A percentile compares a stretch with the other conserved stretches of the same genome.
phyloP scores from a whole-genome alignment of 2,113 vertebrate genomes.

The Pionites leucogaster region DNA sequence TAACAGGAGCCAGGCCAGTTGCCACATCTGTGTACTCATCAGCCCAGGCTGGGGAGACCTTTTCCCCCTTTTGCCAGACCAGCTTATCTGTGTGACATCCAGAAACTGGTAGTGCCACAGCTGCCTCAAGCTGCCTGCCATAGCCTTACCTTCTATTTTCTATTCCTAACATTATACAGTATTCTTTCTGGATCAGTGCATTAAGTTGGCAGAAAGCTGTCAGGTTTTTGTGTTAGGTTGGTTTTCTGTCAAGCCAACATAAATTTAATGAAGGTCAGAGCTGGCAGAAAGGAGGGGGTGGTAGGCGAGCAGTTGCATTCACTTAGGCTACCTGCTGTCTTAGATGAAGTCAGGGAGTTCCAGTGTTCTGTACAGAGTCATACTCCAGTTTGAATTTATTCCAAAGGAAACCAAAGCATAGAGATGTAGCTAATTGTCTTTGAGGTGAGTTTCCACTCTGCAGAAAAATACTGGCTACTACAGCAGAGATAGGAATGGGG shows the following conservation, averaged over 20 bases:
- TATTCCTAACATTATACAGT: not conserved
- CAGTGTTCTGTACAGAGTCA: rapidly evolving
- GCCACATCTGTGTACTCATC: not conserved
- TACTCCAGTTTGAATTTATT: not conserved
- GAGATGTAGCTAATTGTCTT: not conserved
- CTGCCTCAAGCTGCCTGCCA: not conserved
- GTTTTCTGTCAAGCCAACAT: not conserved
- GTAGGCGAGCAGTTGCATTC: not conserved
- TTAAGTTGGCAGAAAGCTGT: not conserved
- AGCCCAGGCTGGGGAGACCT: rapidly evolving
- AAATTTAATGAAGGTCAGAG: not conserved
- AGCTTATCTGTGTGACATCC: not conserved
- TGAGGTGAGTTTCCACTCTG: not conserved
- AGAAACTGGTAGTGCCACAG: not conserved
- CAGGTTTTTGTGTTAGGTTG: not conserved
- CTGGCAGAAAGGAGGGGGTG: not conserved
- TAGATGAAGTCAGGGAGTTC: not conserved
- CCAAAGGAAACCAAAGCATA: not conserved
- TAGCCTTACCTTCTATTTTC: not conserved
- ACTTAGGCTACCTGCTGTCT: not conserved
- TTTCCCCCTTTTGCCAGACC: not conserved
- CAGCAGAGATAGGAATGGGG: not conserved
- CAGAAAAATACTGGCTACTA: not conserved
- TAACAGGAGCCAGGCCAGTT: not conserved
- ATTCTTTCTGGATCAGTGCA: not conserved